Percentiles rank a stretch among this genome's conserved stretches.
phyloP scores from a whole-genome alignment of 2,797 vertebrate genomes.

The Acrocephalus scirpaceus region DNA sequence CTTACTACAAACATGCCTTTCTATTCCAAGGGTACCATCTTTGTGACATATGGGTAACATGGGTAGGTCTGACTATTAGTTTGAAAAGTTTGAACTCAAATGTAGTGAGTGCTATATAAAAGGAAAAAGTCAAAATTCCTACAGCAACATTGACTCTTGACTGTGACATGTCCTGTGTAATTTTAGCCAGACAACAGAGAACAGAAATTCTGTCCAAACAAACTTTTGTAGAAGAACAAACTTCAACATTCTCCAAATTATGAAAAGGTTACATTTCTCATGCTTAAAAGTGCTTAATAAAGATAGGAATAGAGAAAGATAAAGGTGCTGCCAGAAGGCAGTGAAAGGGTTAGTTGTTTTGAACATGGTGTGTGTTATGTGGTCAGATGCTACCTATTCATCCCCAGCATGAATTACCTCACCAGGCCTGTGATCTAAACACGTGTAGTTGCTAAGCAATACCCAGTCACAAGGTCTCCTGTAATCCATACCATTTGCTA shows the following conservation, averaged over 20 bases:
- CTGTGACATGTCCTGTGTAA: background rate
- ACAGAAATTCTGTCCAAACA: background rate
- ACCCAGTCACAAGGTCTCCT: background rate
- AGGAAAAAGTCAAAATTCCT: background rate
- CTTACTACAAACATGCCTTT: background rate
- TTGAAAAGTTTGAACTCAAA: background rate
- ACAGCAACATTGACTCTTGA: background rate
- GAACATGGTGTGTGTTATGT: background rate
- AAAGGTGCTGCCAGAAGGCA: background rate
- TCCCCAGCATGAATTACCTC: background rate
- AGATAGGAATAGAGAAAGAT: background rate
- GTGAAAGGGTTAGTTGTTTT: background rate
- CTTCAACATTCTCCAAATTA: background rate
- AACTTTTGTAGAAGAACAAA: background rate
- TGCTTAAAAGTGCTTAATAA: background rate
- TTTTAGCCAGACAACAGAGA: background rate
- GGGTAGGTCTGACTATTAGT: background rate
- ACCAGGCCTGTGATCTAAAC: slow-evolving; percentile 24
- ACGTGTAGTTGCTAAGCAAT: slow-evolving; percentile 9
- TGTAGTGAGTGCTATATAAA: background rate
- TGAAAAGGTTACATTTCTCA: background rate
- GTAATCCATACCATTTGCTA: background rate
- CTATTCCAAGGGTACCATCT: background rate
- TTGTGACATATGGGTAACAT: background rate
- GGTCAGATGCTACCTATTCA: background rate